These are phyloP conservation scores for Mionectes macconnelli DNA, from an alignment of 2,113 vertebrate genomes.

Conservation along the genomic window DNA sequence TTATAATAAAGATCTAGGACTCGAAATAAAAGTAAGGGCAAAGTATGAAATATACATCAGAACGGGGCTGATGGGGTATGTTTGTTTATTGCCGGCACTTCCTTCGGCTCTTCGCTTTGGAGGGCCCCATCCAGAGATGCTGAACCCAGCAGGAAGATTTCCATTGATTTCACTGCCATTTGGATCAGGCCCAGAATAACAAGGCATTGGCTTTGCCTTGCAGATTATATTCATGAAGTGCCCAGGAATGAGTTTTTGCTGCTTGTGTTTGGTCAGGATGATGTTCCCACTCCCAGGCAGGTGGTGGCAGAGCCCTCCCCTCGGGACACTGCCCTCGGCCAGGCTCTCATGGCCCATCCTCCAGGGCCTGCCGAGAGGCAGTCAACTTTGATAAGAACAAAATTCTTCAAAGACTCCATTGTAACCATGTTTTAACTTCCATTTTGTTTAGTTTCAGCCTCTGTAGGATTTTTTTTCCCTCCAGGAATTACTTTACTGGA, in stretches of 20 bases:
- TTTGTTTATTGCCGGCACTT: background rate
- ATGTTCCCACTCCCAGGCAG: accelerated
- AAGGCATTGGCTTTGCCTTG: background rate
- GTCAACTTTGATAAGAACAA: background rate
- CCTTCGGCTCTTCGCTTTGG: background rate
- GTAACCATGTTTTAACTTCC: background rate
- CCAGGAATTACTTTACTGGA: background rate
- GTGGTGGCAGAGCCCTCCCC: background rate
- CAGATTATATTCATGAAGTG: background rate
- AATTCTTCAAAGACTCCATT: background rate
- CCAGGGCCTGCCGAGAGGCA: accelerated
- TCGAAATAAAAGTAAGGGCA: conserved; percentile 62
- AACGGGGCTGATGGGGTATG: background rate
- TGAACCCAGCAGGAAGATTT: background rate
- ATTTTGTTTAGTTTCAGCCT: background rate
- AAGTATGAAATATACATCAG: conserved; percentile 58
- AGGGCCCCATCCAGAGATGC: background rate
- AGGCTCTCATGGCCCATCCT: background rate
- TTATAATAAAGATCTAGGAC: conserved; percentile 80
- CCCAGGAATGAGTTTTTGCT: accelerated
- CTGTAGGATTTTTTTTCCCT: background rate
- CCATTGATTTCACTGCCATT: background rate
- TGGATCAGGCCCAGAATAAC: background rate
- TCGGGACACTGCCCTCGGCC: accelerated
- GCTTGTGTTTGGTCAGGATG: accelerated